Base-by-base conservation (phyloP, 2,888 invertebrate species). In the Ferrisia virgata region DNA sequence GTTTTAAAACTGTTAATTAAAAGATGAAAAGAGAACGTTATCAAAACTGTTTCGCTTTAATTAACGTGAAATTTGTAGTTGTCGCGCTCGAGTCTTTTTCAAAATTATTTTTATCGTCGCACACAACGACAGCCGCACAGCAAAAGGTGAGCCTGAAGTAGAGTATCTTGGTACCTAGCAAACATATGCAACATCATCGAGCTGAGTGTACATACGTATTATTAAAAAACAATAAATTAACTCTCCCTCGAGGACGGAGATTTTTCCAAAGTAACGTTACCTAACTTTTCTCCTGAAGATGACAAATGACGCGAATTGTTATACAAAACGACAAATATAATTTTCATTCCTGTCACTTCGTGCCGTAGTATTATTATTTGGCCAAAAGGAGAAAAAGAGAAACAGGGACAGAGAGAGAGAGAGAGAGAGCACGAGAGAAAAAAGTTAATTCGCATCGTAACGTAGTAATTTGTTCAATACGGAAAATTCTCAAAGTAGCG, bases 1-100 rank as follows among this genome's bases (percentile, higher is more conserved):
- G 72, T 72, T 72, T 36, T 31, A 28, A 72, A 72, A 72, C 15
- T 72, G 72, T 72, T 72, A 72, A 72, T 72, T 72, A 72, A 72
- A 72, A 72, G 72, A 72, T 72, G 72, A 72, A 72, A 72, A 33
- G 72, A 72, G 28, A 72, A 72, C 22, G 72, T 33, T 33, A 33
- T 72, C 72, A 33, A 72, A 33, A 72, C 33, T 36, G 72, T 72
- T 72, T 72, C 33, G 72, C 33, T 72, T 72, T 72, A 72, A 72
- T 72, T 72, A 72, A 72, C 72, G 33, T 72, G 33, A 72, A 72
- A 72, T 72, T 36, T 47, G 47, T 47, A 25, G 58, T 28, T 11
- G 58, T 64, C 28, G 8, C 53, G 58, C 58, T 9, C 28, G 28
- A 64, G 28, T 25, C 58, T 3, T 64, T 64, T 64, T 64, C 28